Conservation (phyloP, 2,888 invertebrate genomes). For the Bombyx huttoni region DNA sequence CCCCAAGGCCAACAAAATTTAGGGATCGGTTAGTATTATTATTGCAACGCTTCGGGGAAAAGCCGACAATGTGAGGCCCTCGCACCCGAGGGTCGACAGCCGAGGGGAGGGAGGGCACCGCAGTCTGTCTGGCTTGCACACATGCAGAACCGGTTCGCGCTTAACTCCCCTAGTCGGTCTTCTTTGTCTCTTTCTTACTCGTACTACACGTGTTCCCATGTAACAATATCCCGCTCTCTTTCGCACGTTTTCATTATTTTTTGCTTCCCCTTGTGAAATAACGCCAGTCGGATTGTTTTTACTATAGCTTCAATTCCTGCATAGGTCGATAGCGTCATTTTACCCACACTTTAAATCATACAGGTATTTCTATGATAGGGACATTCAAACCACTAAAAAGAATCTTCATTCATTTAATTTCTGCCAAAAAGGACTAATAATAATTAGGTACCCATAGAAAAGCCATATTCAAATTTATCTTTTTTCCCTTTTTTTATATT, state of each 20-base stretch:
- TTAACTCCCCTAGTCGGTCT: constrained; percentile 60
- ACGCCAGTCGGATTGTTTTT: constrained; percentile 58
- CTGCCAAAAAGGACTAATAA: no score
- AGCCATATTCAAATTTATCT: no score
- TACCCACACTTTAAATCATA: not conserved
- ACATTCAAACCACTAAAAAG: no score
- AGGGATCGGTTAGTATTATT: constrained; percentile 34
- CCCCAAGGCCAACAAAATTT: constrained; percentile 5
- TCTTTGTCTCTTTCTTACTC: constrained; percentile 45
- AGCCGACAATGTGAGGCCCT: constrained; percentile 58
- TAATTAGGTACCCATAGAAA: no score
- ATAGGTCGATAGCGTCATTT: constrained; percentile 28
- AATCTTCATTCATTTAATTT: no score
- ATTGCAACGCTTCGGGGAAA: constrained; percentile 57
- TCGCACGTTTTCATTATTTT: constrained; percentile 66
- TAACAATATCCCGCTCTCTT: constrained; percentile 36
- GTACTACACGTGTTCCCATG: constrained; percentile 55
- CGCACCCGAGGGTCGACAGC: constrained; percentile 57
- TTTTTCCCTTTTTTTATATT: no score
- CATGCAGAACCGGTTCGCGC: constrained; percentile 69
- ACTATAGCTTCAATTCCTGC: constrained; percentile 48
- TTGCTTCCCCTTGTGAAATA: constrained; percentile 65
- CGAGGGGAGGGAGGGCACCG: constrained; percentile 57
- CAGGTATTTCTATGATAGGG: no score
- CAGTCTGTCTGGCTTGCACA: constrained; percentile 57